Evolutionary conservation across 2,888 invertebrate species (phyloP).

Genomic region (Pseudolycoriella hygida): DNA sequence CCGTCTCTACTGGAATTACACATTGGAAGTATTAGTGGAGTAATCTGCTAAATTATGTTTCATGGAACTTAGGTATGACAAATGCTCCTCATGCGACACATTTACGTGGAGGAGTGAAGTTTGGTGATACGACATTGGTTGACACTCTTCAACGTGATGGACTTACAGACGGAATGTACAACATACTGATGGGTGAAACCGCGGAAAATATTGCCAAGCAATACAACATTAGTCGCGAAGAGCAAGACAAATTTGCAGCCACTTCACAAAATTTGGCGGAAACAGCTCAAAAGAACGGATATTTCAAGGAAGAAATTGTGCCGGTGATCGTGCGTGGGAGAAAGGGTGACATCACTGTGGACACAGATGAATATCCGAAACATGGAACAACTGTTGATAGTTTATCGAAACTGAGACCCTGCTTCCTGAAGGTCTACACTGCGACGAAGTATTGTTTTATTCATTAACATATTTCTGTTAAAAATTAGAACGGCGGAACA

Average conservation of each 20-base stretch:
- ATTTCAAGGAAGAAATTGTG: slow-evolving; percentile 54
- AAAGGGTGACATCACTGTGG: slow-evolving; percentile 30
- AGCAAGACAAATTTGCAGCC: slow-evolving; percentile 52
- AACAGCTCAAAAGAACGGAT: slow-evolving; percentile 38
- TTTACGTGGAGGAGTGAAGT: slow-evolving; percentile 43
- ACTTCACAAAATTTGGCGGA: slow-evolving; percentile 48
- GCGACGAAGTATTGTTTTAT: too few relatives aligned
- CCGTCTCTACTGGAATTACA: too few relatives aligned
- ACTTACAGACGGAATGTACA: slow-evolving; percentile 53
- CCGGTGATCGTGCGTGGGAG: slow-evolving; percentile 36
- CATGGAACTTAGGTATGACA: slow-evolving; percentile 56
- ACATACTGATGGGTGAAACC: slow-evolving; percentile 65
- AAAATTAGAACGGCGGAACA: slow-evolving; percentile 37
- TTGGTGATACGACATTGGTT: slow-evolving; percentile 41
- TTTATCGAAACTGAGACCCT: slow-evolving; percentile 43
- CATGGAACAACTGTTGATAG: slow-evolving; percentile 38
- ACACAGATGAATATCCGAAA: slow-evolving; percentile 53
- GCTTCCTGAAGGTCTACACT: slow-evolving; percentile 40
- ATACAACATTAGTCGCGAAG: slow-evolving; percentile 42
- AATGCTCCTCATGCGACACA: slow-evolving; percentile 48
- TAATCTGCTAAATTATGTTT: too few relatives aligned
- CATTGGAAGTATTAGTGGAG: too few relatives aligned
- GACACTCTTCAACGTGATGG: slow-evolving; percentile 55
- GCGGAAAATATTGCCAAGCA: slow-evolving; percentile 60
- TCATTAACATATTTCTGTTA: too few relatives aligned